phyloP scores from a whole-genome alignment of 2,113 vertebrate genomes.

The Festucalex cinctus region DNA sequence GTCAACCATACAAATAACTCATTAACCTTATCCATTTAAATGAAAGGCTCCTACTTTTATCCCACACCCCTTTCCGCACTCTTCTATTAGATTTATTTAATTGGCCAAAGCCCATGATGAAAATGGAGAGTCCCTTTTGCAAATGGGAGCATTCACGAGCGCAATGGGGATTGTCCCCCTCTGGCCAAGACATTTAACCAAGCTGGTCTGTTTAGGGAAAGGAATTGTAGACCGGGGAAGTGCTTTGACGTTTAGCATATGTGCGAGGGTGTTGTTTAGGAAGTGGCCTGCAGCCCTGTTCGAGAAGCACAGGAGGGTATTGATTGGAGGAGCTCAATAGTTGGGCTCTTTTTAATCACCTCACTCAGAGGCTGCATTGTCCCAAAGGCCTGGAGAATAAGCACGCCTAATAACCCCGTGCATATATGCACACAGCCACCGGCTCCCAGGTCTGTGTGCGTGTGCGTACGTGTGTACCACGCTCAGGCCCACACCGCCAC shows the following conservation, averaged over 20 bases:
- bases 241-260: constrained; percentile 7
- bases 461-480: constrained; percentile 13
- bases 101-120: constrained; percentile 61
- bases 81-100: constrained; percentile 69
- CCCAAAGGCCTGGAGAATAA: constrained; percentile 65
- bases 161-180: constrained; percentile 39
- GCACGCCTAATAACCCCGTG: constrained; percentile 62
- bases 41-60: constrained; percentile 62
- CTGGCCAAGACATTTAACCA: constrained; percentile 40
- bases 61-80: constrained; percentile 28
- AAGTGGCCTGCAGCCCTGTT: constrained; percentile 57
- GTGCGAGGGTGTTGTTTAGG: constrained; percentile 50
- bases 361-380: constrained; percentile 68
- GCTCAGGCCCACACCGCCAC: constrained; percentile 48
- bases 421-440: constrained; percentile 65
- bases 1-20: constrained; percentile 82
- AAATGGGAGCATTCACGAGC: constrained; percentile 14
- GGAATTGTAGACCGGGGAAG: constrained; percentile 3
- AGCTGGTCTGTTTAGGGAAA: constrained; percentile 17
- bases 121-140: constrained; percentile 61
- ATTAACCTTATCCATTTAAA: constrained; percentile 82
- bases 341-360: constrained; percentile 72
- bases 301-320: constrained; percentile 60
- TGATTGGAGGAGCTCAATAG: constrained; percentile 73
- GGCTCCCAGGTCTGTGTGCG: constrained; percentile 44